Evolutionary conservation across 2,113 vertebrate genomes (phyloP).

Genomic region (Neotoma lepida): DNA sequence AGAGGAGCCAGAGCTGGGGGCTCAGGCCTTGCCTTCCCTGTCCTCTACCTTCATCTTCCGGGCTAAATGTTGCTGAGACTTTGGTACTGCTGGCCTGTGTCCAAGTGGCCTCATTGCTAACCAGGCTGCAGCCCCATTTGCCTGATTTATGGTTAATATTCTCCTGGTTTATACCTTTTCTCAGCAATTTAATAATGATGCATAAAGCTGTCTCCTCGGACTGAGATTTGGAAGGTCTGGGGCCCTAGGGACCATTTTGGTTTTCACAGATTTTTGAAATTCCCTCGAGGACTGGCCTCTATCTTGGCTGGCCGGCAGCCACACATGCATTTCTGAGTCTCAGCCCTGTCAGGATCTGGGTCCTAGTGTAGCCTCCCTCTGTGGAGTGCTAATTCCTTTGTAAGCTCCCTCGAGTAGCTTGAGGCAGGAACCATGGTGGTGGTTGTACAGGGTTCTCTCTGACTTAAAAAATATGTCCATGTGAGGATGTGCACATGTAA

Average conservation of each 20-base stretch:
- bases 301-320: neutral
- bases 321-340: neutral
- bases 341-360: neutral
- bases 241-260: constrained; percentile 53
- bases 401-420: neutral
- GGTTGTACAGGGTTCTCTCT: too few species aligned
- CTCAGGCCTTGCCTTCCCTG: neutral
- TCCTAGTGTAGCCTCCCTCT: neutral
- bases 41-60: neutral
- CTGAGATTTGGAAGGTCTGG: constrained; percentile 61
- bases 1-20: neutral
- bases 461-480: neutral
- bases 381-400: neutral
- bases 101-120: constrained; percentile 36
- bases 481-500: neutral
- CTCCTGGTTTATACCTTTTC: constrained; percentile 69
- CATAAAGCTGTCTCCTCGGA: constrained; percentile 69
- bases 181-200: constrained; percentile 73
- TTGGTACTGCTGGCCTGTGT: neutral
- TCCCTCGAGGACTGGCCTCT: neutral
- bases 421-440: neutral
- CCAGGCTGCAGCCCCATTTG: constrained; percentile 6
- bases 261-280: constrained; percentile 52
- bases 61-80: neutral
- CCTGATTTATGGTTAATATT: constrained; percentile 72